Evolutionary conservation across 1,140 invertebrate species (phyloP).

Genomic region (Lepidotrigona ventralis): DNA sequence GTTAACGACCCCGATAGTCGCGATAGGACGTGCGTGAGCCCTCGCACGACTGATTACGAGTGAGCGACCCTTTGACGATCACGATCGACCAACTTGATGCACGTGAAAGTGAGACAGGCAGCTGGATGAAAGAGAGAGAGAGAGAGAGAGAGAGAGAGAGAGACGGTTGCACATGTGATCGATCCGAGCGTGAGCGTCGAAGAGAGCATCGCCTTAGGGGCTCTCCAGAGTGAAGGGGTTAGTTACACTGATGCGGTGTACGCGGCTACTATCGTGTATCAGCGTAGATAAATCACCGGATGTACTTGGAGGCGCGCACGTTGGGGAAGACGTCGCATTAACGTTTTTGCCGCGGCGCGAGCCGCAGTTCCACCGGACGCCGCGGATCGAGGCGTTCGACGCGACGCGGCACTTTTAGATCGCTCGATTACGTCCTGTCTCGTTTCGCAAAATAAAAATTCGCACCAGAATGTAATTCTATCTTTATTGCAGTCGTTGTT

Average conservation of each 20-base stretch:
- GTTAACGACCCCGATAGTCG: constrained; percentile 70
- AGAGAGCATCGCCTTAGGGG: constrained; percentile 69
- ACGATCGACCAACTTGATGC: constrained; percentile 63
- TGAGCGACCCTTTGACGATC: constrained; percentile 70
- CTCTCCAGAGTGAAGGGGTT: constrained; percentile 62
- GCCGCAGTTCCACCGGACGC: not conserved
- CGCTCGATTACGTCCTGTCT: not conserved
- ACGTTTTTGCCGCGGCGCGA: constrained; percentile 46
- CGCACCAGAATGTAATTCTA: not conserved
- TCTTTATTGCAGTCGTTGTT: not conserved
- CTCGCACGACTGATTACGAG: constrained; percentile 71
- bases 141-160: constrained; percentile 15
- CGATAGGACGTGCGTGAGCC: constrained; percentile 70
- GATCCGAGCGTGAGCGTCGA: constrained; percentile 62
- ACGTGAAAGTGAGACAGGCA: constrained; percentile 35
- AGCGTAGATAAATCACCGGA: constrained; percentile 66
- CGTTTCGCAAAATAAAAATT: not conserved
- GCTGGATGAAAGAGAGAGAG: constrained; percentile 28
- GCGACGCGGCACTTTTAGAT: not conserved
- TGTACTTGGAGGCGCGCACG: constrained; percentile 56
- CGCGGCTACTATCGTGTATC: constrained; percentile 63
- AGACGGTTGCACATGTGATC: constrained; percentile 52
- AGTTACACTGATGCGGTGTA: constrained; percentile 61
- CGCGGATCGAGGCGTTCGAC: not conserved
- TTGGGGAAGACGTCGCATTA: constrained; percentile 59